Evolutionary conservation across 1,140 invertebrate genomes (phyloP).

Genomic region (Leptopilina clavipes): DNA sequence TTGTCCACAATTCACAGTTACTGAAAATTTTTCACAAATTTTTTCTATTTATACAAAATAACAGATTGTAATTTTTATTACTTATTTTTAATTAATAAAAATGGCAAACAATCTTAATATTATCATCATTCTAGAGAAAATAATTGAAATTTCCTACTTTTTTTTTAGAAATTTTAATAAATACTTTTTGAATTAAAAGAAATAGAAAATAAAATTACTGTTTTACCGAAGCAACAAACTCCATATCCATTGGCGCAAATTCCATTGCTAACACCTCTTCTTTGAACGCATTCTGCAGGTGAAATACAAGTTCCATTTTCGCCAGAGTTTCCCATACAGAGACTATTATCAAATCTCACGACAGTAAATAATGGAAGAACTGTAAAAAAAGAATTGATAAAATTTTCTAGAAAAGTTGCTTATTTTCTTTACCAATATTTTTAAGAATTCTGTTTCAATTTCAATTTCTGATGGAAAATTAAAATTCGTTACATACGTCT

Average conservation of each 20-base stretch:
- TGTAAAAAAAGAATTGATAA: conserved; percentile 60
- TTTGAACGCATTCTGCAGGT: conserved; percentile 79
- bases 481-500: background rate
- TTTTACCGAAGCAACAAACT: conserved; percentile 82
- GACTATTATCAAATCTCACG: conserved; percentile 82
- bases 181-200: conserved; percentile 1
- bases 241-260: conserved; percentile 86
- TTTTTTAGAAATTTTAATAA: no score
- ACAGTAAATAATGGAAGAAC: conserved; percentile 85
- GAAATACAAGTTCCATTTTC: conserved; percentile 87
- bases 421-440: no score
- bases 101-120: no score
- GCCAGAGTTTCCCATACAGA: conserved; percentile 80
- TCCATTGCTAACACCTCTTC: conserved; percentile 82
- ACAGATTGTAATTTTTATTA: no score
- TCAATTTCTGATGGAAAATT: no score
- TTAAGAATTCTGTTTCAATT: no score
- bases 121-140: no score
- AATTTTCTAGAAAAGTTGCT: no score
- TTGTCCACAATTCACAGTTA: conserved; percentile 85
- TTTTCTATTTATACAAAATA: no score
- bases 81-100: no score
- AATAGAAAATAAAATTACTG: conserved; percentile 46
- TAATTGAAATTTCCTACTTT: no score
- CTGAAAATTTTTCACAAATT: conserved; percentile 68